Evolutionary conservation across 2,888 invertebrate genomes (phyloP), one percentile per base, ranked within the genome.

Genomic region (Disparrhopalites patrizii): DNA sequence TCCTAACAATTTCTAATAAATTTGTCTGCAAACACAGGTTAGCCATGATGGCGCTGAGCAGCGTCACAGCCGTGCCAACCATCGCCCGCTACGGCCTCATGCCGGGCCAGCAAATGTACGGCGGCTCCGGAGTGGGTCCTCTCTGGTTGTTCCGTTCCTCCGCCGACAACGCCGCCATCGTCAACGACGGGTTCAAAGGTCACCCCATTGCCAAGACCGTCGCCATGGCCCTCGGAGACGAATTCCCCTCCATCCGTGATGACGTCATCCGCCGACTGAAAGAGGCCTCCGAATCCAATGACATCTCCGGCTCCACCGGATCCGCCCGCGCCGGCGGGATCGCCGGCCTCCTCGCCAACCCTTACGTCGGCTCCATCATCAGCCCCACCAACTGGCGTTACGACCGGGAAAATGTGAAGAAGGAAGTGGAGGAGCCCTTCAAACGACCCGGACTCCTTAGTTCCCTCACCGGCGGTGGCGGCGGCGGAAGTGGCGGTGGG

Each of bases 131-230:
- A 0, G 64, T 65, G 1, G 64, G 64, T 10, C 64, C 64, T 4
- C 50, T 65, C 20, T 47, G 51, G 43, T 50, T 65, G 1, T 65
- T 65, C 36, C 30, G 64, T 25, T 51, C 36, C 31, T 50, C 57
- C 5, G 57, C 64, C 8, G 64, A 65, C 25, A 65, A 65, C 33
- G 64, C 64, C n/a, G 33, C 20, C 8, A 33, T 65, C 7, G 64
- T 65, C 31, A 65, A 65, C 25, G 57, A 57, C 3, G 56, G 40
- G 2, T 27, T 56, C 23, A 20, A 30, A 23, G 62, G 47, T 3
- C 28, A 55, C 7, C 30, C 56, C n/a, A 18, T 56, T 20, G 25
- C 13, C n/a, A 43, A 40, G 20, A 7, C 36, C 23, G 3, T 62
- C 3, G 31, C 20, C 25, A 33, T 36, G 1, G 52, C 51, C 33